Base-by-base conservation (phyloP, 2,888 invertebrate genomes). In the Villa cingulata region DNA sequence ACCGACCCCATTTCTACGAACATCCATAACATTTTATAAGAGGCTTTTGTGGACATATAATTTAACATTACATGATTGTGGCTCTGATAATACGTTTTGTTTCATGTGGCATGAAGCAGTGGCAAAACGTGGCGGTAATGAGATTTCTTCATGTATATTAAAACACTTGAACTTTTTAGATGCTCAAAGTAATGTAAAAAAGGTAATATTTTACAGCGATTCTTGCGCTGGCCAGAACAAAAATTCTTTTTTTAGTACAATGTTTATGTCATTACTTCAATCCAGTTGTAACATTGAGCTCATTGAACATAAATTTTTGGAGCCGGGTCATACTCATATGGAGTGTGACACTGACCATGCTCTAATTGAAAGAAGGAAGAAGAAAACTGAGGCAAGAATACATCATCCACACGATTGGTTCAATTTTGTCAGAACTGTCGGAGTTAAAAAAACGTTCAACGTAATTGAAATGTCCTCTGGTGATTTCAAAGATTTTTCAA, bases 91-190 rank as follows among this genome's bases (percentile, higher is more conserved):
- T 17, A 5, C 34, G 3, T 19, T 18, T 34, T 34, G 32, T 17
- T 43, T 19, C 12, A 34, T 43, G 34, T 43, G 43, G 43, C 43
- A 32, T 34, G 43, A 43, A 36, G 36, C 16, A n/a, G 10, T 34
- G 2, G 32, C 43, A 5, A 34, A 32, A 43, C 32, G 43, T 34
- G 43, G 43, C 4, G 43, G 29, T 4, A 32, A 43, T 14, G 43
- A 43, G 17, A 34, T 43, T 16, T 16, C 23, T 23, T 23, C 23
- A 29, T 29, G 29, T 29, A 10, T 29, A 29, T 29, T 29, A 10
- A 29, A 29, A 10, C 29, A 29, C 12, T 29, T 29, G 29, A n/a
- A n/a, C n/a, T n/a, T n/a, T n/a, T n/a, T n/a, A n/a, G n/a, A n/a
- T n/a, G 6, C 29, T 29, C 29, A 12, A 9, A 29, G 12, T 29